Evolutionary conservation across 1,140 invertebrate species (phyloP).

Genomic region (Schlechtendalia chinensis): DNA sequence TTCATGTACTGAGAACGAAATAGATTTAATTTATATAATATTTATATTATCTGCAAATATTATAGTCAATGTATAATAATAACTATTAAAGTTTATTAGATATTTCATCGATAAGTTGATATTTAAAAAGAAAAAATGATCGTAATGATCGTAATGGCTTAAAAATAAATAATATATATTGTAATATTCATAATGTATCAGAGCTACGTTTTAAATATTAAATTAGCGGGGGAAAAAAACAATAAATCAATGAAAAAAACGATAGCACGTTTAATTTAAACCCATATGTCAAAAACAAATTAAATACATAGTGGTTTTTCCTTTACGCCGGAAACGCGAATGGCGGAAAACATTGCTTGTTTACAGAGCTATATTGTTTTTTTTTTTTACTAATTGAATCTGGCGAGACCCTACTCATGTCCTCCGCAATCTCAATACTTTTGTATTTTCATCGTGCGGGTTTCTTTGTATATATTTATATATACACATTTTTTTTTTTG

Average conservation of each 20-base stretch:
- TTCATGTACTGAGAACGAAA: not conserved
- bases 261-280: not conserved
- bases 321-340: not conserved
- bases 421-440: slow-evolving; percentile 18
- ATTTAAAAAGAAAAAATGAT: too few species aligned
- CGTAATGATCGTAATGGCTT: too few species aligned
- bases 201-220: not conserved
- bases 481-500: not conserved
- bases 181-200: not conserved
- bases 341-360: slow-evolving; percentile 8
- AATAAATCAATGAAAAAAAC: slow-evolving; percentile 3
- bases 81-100: too few species aligned
- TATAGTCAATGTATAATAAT: too few species aligned
- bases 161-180: not conserved
- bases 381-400: slow-evolving; percentile 31
- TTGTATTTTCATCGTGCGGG: slow-evolving; percentile 15
- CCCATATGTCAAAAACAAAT: slow-evolving; percentile 12
- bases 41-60: too few species aligned
- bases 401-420: slow-evolving; percentile 1
- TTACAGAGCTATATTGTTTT: slow-evolving; percentile 1
- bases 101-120: too few species aligned
- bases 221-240: not conserved
- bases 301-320: slow-evolving; percentile 20
- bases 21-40: not conserved
- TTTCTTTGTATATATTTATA: slow-evolving; percentile 12